Conservation (phyloP, 2,888 invertebrate species). For the Shargacucullia verbasci region DNA sequence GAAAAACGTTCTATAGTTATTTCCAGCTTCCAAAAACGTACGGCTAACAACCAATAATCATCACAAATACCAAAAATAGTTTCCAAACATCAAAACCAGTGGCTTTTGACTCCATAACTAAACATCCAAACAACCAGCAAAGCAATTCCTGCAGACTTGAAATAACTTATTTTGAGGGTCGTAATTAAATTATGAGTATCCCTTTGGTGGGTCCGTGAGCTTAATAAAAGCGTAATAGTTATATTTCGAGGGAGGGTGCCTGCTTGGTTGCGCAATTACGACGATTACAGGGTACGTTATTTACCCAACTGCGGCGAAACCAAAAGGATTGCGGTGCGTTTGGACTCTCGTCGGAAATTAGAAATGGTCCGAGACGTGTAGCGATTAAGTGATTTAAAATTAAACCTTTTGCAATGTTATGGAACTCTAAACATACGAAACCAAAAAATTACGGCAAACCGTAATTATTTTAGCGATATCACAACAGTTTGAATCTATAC, state of each 20-base stretch:
- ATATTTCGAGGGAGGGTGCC: slow-evolving; percentile 78
- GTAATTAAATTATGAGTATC: slow-evolving; percentile 87
- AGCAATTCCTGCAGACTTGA: slow-evolving; percentile 68
- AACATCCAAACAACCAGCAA: slow-evolving; percentile 64
- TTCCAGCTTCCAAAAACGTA: no score
- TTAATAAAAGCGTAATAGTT: slow-evolving; percentile 87
- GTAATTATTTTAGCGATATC: no score
- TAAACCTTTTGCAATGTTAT: not conserved
- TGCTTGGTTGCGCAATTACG: slow-evolving; percentile 77
- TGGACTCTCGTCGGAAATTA: slow-evolving; percentile 43
- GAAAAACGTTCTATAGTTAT: slow-evolving; percentile 1
- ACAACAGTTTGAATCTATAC: no score
- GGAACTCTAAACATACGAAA: not conserved
- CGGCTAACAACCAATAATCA: slow-evolving; percentile 1
- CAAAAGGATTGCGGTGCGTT: slow-evolving; percentile 53
- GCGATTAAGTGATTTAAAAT: slow-evolving; percentile 13
- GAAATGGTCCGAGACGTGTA: slow-evolving; percentile 13
- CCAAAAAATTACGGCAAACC: no score
- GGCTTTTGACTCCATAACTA: slow-evolving; percentile 58
- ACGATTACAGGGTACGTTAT: slow-evolving; percentile 65
- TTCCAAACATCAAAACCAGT: slow-evolving; percentile 50
- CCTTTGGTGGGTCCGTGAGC: slow-evolving; percentile 82
- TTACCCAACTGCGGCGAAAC: slow-evolving; percentile 59
- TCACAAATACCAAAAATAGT: slow-evolving; percentile 36
- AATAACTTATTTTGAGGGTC: slow-evolving; percentile 77